phyloP scores from a whole-genome alignment of 2,113 vertebrate species.

The Gasterosteus nipponicus region DNA sequence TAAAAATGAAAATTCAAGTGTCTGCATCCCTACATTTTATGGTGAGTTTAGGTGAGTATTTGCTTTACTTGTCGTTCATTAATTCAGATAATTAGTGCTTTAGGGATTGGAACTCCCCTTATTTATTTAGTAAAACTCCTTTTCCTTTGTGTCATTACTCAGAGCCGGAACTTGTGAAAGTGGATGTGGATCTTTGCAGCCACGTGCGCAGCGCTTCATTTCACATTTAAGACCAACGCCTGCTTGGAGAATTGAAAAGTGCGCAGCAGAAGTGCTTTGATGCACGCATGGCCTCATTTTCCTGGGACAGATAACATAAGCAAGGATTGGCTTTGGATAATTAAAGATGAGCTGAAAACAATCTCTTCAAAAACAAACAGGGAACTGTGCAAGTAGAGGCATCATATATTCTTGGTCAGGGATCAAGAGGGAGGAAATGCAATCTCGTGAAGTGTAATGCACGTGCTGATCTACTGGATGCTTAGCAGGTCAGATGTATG shows the following conservation, averaged over 20 bases:
- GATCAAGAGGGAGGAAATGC: constrained; percentile 36
- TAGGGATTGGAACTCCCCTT: not conserved
- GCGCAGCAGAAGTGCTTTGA: constrained; percentile 45
- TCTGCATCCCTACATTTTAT: not conserved
- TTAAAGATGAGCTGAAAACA: constrained; percentile 67
- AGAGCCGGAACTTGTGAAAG: constrained; percentile 59
- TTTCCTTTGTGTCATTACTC: constrained; percentile 40
- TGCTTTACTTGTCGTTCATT: constrained; percentile 1
- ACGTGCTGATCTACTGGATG: constrained; percentile 5
- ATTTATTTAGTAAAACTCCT: constrained; percentile 30
- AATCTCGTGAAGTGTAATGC: constrained; percentile 19
- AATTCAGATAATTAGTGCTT: not conserved
- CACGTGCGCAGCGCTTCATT: constrained; percentile 16
- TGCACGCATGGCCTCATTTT: constrained; percentile 46
- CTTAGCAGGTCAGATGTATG: constrained; percentile 12
- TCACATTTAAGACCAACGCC: constrained; percentile 56
- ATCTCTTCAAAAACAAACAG: constrained; percentile 35
- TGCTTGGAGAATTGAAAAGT: constrained; percentile 49
- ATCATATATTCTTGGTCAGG: constrained; percentile 39
- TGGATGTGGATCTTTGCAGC: constrained; percentile 44
- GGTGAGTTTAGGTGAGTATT: not conserved
- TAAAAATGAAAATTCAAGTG: not conserved
- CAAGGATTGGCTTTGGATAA: constrained; percentile 52
- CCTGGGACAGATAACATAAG: constrained; percentile 58
- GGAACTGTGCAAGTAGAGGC: constrained; percentile 6